Evolutionary conservation across 2,113 vertebrate species (phyloP), one percentile per base, ranked within the genome.

Genomic region (Polypterus senegalus): DNA sequence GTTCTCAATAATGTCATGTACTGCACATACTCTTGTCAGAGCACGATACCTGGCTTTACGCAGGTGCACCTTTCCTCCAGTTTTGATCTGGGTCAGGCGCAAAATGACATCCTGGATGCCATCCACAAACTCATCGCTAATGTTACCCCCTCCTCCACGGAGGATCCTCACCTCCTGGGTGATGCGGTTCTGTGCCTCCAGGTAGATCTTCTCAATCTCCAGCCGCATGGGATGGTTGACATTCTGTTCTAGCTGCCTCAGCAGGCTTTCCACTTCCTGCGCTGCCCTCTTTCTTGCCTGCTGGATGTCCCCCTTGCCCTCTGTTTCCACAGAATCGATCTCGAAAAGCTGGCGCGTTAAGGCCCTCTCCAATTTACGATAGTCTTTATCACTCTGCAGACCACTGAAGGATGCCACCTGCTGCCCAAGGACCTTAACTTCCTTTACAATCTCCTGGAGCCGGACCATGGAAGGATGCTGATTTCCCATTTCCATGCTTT

Each of bases 401-500:
- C 94, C 94, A 1, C 94, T 95, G 81, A 94, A 98, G 69, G 79
- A 74, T 56, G 79, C 73, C 45, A 97, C 93, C 71, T 93, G 92
- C 46, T 83, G 89, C n/a, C 94, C 92, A n/a, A 95, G 76, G 1
- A 81, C 76, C n/a, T 83, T 85, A 27, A 90, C 86, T 76, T 93
- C 89, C 48, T 80, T 88, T 70, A 94, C 93, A 61, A 98, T 84
- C 71, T 97, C 94, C 27, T 92, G 91, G 54, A 98, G 87, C 54
- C 89, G 84, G 71, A 72, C 83, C 57, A 97, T 80, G 60, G 92
- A 83, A 3, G 94, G 92, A 63, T 97, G 94, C 71, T 87, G 85
- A 68, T 88, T 91, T 54, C 92, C 93, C 85, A 92, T 91, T 68
- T 92, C 92, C 96, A 98, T 98, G 67, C 89, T 90, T 76, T 85